Evolutionary conservation across 2,113 vertebrate genomes (phyloP).

Genomic region (Neodontobutis hainanensis): DNA sequence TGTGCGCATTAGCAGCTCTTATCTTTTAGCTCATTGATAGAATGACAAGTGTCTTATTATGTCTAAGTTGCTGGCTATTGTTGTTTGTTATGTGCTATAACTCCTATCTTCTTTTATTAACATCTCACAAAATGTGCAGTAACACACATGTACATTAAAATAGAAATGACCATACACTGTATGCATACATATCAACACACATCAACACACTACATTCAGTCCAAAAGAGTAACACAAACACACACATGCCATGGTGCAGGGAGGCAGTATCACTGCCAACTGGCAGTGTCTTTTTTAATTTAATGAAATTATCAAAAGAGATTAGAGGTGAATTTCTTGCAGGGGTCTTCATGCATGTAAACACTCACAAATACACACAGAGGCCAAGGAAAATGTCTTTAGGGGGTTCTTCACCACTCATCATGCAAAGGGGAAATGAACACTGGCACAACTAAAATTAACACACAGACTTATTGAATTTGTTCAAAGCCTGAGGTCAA

Average conservation of each 20-base stretch:
- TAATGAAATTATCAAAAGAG: slow-evolving; percentile 73
- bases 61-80: slow-evolving; percentile 76
- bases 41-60: slow-evolving; percentile 80
- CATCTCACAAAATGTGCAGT: slow-evolving; percentile 47
- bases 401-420: slow-evolving; percentile 53
- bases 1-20: slow-evolving; percentile 52
- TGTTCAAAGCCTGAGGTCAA: slow-evolving; percentile 46
- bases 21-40: slow-evolving; percentile 74
- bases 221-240: slow-evolving; percentile 16
- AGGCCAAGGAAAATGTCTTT: slow-evolving; percentile 46
- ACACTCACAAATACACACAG: slow-evolving; percentile 23
- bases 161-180: slow-evolving; percentile 23
- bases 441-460: slow-evolving; percentile 64
- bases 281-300: slow-evolving; percentile 64
- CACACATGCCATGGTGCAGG: slow-evolving; percentile 43
- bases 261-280: slow-evolving; percentile 61
- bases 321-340: slow-evolving; percentile 70
- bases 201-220: slow-evolving; percentile 9
- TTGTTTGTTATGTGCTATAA: slow-evolving; percentile 78
- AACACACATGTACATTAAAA: slow-evolving; percentile 19
- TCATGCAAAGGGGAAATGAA: slow-evolving; percentile 41
- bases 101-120: slow-evolving; percentile 81
- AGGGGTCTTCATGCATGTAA: slow-evolving; percentile 51
- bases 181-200: slow-evolving; percentile 18
- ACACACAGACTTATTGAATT: slow-evolving; percentile 52